These are phyloP conservation scores for Euschistus heros DNA, from an alignment of 1,140 invertebrate species.

Conservation along the genomic window DNA sequence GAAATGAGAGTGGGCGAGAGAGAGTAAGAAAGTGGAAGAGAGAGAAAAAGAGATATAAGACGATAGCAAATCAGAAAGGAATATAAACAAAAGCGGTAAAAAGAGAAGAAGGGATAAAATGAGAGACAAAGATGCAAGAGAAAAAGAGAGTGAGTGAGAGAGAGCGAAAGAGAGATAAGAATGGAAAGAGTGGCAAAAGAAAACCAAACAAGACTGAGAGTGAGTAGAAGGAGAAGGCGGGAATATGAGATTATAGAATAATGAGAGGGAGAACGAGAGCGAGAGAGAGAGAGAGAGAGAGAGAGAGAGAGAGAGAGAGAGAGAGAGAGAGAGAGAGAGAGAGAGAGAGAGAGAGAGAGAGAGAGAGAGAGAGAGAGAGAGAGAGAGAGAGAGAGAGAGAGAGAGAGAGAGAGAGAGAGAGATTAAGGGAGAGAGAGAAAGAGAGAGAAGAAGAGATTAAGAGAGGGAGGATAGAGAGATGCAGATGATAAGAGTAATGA, in stretches of 20 bases:
- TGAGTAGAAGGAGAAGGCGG: background rate
- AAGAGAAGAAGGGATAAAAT: background rate
- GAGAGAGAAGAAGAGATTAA: background rate
- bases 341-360: slow-evolving; percentile 14
- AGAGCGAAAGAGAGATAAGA: background rate
- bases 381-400: background rate
- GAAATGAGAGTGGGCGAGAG: background rate
- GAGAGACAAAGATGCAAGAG: background rate
- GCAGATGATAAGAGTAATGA: background rate
- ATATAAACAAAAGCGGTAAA: background rate
- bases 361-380: slow-evolving; percentile 3
- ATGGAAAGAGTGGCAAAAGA: background rate
- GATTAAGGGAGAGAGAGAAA: too few relatives aligned
- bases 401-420: background rate
- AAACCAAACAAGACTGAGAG: background rate
- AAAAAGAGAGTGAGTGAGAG: background rate
- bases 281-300: slow-evolving; percentile 14
- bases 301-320: slow-evolving; percentile 14
- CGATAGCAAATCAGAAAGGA: background rate
- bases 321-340: slow-evolving; percentile 14
- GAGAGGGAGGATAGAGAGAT: background rate
- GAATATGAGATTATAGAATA: background rate
- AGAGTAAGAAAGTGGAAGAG: slow-evolving; percentile 3
- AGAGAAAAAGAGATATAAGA: slow-evolving; percentile 1
- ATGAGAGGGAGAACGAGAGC: slow-evolving; percentile 1